Percentiles rank a stretch among this genome's conserved stretches.
These are phyloP conservation scores for Drosophila limbata DNA, from an alignment of 2,888 invertebrate genomes.

Conservation along the genomic window DNA sequence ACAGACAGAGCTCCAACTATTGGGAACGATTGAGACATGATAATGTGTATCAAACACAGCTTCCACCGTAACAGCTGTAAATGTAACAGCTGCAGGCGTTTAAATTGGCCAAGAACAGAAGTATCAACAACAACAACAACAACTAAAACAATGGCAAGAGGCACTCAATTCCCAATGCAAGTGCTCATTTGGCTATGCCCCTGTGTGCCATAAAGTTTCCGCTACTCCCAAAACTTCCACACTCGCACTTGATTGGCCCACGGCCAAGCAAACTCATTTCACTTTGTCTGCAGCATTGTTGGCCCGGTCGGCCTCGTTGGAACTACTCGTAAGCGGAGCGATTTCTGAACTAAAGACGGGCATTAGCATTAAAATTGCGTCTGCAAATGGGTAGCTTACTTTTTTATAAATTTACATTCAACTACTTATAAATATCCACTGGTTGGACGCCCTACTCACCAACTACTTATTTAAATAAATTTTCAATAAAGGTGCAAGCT, in stretches of 20 bases:
- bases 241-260: slow-evolving; percentile 47
- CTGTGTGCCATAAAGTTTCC: slow-evolving; percentile 64
- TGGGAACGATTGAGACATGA: slow-evolving; percentile 65
- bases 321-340: slow-evolving; percentile 23
- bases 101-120: slow-evolving; percentile 51
- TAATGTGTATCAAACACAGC: slow-evolving; percentile 62
- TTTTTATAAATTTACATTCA: slow-evolving; percentile 19
- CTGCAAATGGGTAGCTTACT: slow-evolving; percentile 35
- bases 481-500: slow-evolving; percentile 19
- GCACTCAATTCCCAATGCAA: slow-evolving; percentile 54
- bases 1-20: slow-evolving; percentile 41
- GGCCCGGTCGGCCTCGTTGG: neutral
- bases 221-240: slow-evolving; percentile 10
- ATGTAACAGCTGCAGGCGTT: slow-evolving; percentile 75
- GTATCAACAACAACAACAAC: slow-evolving; percentile 16
- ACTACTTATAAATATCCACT: slow-evolving; percentile 51
- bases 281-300: slow-evolving; percentile 29
- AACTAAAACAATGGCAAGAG: slow-evolving; percentile 17
- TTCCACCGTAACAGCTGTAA: slow-evolving; percentile 45
- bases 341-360: slow-evolving; percentile 49
- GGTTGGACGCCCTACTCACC: neutral
- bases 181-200: slow-evolving; percentile 55
- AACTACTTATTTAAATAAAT: slow-evolving; percentile 14
- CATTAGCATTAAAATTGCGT: slow-evolving; percentile 30
- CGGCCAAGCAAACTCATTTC: slow-evolving; percentile 59